Base-by-base conservation (phyloP, 1,140 invertebrate species). In the Bicyclus anynana region DNA sequence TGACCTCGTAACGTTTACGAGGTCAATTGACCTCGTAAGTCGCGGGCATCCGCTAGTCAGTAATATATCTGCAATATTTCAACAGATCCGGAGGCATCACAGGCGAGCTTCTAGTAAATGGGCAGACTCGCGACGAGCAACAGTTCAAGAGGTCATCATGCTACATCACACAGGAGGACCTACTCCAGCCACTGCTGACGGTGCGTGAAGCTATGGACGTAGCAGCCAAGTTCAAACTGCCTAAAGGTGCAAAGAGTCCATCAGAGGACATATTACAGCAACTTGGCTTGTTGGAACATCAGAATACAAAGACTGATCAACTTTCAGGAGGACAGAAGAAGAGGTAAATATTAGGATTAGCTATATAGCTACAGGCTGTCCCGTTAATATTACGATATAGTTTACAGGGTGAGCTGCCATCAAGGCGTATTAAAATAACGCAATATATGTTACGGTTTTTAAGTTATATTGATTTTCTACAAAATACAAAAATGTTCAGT, bases 111-210 rank as follows among this genome's bases (percentile, higher is more conserved):
- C 74, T 90, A 52, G 89, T 90, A 5, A 89, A 90, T 29, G 87
- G 84, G 5, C 66, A 79, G 57, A 54, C 63, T 0, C 69, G 85
- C 20, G 76, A 88, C 46, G 74, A 84, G 38, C 72, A 75, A 9
- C 63, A 65, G 26, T 91, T 91, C 68, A 89, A 90, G 58, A 91
- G 90, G 57, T 82, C 90, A 26, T 92, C 91, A 21, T 92, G 95
- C 72, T 98, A 98, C 84, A 97, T 98, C 53, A 95, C 97, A 67
- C 97, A 98, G 81, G 95, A 97, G 53, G 97, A 98, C 78, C 91
- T 94, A 42, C 89, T 97, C 5, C 91, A 94, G 62, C 93, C 94
- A 0, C 87, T 97, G 35, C 92, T 98, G 17, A 94, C 93, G 0
- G 95, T 97, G 0, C 88, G 92, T 10, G 97, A 98, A 79, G 91